A percentile compares a stretch with the other conserved stretches of the same genome.
phyloP scores from a whole-genome alignment of 2,888 invertebrate genomes.

The Phyto melanocephala region DNA sequence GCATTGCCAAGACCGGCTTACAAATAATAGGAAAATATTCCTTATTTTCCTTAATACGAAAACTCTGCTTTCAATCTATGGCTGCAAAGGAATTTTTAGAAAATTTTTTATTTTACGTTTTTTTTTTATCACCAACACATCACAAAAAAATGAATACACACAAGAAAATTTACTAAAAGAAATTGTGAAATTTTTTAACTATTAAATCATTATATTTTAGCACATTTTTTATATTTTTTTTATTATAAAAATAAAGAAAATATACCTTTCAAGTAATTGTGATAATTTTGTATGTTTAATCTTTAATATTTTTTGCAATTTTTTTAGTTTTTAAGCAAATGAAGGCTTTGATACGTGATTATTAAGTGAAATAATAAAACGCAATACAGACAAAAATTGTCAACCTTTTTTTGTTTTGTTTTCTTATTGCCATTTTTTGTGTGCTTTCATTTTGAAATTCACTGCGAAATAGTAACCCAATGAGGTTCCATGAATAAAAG shows the following conservation, averaged over 20 bases:
- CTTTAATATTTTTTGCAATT: too few species aligned
- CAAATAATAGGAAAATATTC: slow-evolving; percentile 11
- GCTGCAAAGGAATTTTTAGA: slow-evolving; percentile 48
- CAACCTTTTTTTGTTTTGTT: slow-evolving; percentile 45
- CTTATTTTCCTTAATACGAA: not conserved
- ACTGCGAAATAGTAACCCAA: not conserved
- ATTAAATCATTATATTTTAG: not conserved
- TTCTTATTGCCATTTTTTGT: not conserved
- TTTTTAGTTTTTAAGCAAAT: not conserved
- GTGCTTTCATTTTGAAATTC: not conserved
- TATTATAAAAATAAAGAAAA: not conserved
- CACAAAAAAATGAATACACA: slow-evolving; percentile 50
- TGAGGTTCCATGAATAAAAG: too few species aligned
- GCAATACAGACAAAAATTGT: slow-evolving; percentile 43
- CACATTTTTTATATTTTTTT: not conserved
- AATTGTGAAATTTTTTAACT: slow-evolving; percentile 20
- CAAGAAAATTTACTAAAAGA: slow-evolving; percentile 41
- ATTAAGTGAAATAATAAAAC: slow-evolving; percentile 37
- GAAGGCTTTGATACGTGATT: slow-evolving; percentile 30
- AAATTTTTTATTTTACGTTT: slow-evolving; percentile 8
- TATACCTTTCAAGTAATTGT: too few species aligned
- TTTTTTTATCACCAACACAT: slow-evolving; percentile 28
- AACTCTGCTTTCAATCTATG: not conserved
- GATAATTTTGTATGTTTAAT: not conserved
- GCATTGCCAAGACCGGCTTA: slow-evolving; percentile 70